A percentile compares a stretch with the other conserved stretches of the same genome.
Conservation (phyloP, 2,888 invertebrate genomes). For the Euproctis similis region DNA sequence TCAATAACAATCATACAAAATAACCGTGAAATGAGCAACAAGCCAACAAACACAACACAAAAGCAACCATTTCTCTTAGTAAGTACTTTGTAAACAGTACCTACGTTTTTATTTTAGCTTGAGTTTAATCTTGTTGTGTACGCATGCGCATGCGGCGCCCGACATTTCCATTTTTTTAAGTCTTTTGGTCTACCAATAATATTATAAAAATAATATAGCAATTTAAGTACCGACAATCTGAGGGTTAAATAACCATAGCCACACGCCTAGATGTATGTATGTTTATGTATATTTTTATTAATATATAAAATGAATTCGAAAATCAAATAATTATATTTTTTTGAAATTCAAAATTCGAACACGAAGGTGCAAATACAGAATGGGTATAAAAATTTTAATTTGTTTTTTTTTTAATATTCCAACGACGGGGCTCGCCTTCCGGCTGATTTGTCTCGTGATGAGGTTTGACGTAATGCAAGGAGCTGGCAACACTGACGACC, state of each 20-base stretch:
- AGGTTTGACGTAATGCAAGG: conserved; percentile 59
- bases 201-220: too few relatives aligned
- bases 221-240: too few relatives aligned
- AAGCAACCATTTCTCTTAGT: conserved; percentile 9
- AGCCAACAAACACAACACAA: conserved; percentile 11
- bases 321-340: too few relatives aligned
- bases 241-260: neutral
- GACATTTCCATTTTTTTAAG: conserved; percentile 14
- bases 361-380: neutral
- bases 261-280: too few relatives aligned
- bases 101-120: conserved; percentile 14
- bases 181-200: conserved; percentile 5
- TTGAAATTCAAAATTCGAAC: neutral
- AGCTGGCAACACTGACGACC: conserved; percentile 45
- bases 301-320: too few relatives aligned
- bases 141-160: conserved; percentile 27
- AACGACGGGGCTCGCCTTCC: conserved; percentile 34
- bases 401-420: conserved; percentile 27
- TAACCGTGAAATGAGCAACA: conserved; percentile 12
- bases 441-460: conserved; percentile 47
- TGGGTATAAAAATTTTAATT: conserved; percentile 6
- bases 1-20: conserved; percentile 23
- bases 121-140: conserved; percentile 24
- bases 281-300: too few relatives aligned
- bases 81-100: conserved; percentile 17